phyloP scores from a whole-genome alignment of 1,140 invertebrate species.

The Zaprionus capensis region DNA sequence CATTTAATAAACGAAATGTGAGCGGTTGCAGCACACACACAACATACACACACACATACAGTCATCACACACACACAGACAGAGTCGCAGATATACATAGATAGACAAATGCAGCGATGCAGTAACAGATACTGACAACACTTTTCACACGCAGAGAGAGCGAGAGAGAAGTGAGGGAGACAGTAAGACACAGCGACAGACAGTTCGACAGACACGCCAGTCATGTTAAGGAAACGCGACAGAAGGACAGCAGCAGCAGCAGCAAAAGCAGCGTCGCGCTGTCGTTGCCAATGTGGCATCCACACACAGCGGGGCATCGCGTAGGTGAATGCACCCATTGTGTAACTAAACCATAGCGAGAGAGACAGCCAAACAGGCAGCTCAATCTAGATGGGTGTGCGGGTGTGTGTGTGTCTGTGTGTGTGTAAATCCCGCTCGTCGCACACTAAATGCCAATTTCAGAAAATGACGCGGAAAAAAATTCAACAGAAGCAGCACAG shows the following conservation, averaged over 20 bases:
- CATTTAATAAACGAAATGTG: conserved; percentile 83
- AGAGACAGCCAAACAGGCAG: conserved; percentile 66
- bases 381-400: conserved; percentile 46
- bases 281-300: conserved; percentile 41
- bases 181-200: not conserved
- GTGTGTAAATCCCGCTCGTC: conserved; percentile 77
- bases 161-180: not conserved
- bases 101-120: conserved; percentile 72
- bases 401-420: conserved; percentile 29
- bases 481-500: conserved; percentile 29
- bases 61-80: not conserved
- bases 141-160: conserved; percentile 54
- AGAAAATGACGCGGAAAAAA: conserved; percentile 81
- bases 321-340: conserved; percentile 84
- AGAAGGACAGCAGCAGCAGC: conserved; percentile 49
- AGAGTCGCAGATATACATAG: conserved; percentile 10
- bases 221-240: conserved; percentile 66
- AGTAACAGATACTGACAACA: conserved; percentile 82
- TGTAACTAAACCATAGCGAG: conserved; percentile 75
- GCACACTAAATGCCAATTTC: conserved; percentile 81
- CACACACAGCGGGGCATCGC: conserved; percentile 66
- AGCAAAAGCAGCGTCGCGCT: conserved; percentile 37
- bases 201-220: conserved; percentile 15
- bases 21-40: conserved; percentile 41
- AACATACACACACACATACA: conserved; percentile 21